phyloP scores from a whole-genome alignment of 2,888 invertebrate genomes.

The Cremastobaeus sp. region DNA sequence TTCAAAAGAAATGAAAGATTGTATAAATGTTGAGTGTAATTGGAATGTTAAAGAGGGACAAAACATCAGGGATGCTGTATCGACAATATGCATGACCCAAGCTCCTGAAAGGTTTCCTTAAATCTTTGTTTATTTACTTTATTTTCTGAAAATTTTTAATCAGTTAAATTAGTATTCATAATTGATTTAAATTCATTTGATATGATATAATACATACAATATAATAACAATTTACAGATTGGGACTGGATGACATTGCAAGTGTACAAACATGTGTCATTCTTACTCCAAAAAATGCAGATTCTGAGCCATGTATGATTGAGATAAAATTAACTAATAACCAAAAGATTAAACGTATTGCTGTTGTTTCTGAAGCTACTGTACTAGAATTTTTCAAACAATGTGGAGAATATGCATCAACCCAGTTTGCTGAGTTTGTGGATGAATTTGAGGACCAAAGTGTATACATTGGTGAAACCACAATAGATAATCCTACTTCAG shows the following conservation, averaged over 20 bases:
- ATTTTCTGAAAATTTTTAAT: background rate
- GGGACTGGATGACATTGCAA: conserved; percentile 73
- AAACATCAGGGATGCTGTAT: conserved; percentile 66
- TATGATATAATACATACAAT: background rate
- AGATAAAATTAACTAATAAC: conserved; percentile 70
- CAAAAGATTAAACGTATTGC: conserved; percentile 74
- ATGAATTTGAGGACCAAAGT: conserved; percentile 75
- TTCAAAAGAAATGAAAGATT: conserved; percentile 34
- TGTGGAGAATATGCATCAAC: conserved; percentile 78
- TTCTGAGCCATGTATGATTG: conserved; percentile 69
- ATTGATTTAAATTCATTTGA: background rate
- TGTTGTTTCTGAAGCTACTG: conserved; percentile 77
- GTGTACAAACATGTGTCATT: conserved; percentile 70
- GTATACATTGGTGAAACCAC: conserved; percentile 73
- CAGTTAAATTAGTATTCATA: background rate
- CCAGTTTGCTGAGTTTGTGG: conserved; percentile 73
- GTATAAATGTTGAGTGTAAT: conserved; percentile 65
- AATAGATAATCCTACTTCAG: conserved; percentile 70
- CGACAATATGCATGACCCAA: conserved; percentile 56
- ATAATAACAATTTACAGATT: conserved; percentile 64
- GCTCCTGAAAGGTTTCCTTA: conserved; percentile 65
- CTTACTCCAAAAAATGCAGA: conserved; percentile 61
- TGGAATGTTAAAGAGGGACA: conserved; percentile 69
- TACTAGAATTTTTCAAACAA: conserved; percentile 78
- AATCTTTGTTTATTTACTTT: background rate